Conservation (phyloP, 1,140 invertebrate genomes). For the Rhagoletis zephyria region DNA sequence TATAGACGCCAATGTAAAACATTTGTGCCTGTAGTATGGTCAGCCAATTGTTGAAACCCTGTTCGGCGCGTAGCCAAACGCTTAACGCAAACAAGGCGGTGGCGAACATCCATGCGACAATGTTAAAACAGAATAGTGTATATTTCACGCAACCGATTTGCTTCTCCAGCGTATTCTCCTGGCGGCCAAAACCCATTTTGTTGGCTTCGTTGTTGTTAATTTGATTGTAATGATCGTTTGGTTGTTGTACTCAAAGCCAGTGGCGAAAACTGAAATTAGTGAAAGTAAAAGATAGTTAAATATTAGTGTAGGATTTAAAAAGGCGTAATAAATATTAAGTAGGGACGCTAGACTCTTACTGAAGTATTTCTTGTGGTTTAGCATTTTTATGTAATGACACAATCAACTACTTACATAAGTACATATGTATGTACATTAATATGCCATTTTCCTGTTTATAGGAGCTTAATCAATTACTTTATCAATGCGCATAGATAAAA, state of each 20-base stretch:
- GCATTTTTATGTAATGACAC: neutral
- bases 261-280: conserved; percentile 42
- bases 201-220: neutral
- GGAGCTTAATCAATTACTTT: conserved; percentile 19
- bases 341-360: neutral
- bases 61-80: conserved; percentile 86
- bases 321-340: too few relatives aligned
- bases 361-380: neutral
- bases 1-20: conserved; percentile 87
- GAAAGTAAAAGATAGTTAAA: neutral
- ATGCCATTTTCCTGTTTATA: neutral
- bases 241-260: neutral
- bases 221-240: neutral
- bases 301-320: too few relatives aligned
- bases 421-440: too few relatives aligned
- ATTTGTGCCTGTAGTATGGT: conserved; percentile 81
- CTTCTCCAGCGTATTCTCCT: conserved; percentile 75
- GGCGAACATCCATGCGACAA: conserved; percentile 82
- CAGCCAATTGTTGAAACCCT: conserved; percentile 86
- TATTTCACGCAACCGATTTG: conserved; percentile 82
- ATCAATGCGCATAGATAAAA: conserved; percentile 31
- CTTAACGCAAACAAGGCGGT: conserved; percentile 83
- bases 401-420: neutral
- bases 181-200: conserved; percentile 67
- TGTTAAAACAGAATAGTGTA: conserved; percentile 81